Conservation (phyloP, 2,888 invertebrate genomes). For the Watsonalla cultraria region DNA sequence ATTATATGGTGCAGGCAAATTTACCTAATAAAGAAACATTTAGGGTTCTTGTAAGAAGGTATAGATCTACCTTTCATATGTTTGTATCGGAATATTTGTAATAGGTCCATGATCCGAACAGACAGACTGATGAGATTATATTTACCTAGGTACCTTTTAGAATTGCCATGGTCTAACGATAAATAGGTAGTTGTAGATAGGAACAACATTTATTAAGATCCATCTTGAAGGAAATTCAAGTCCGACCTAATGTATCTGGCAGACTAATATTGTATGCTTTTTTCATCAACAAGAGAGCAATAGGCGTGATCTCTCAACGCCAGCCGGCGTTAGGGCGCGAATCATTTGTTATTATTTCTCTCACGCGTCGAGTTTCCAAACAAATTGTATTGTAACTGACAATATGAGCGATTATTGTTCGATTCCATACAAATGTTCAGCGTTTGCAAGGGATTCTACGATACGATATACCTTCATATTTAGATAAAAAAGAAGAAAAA, state of each 20-base stretch:
- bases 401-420: conserved; percentile 77
- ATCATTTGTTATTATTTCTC: conserved; percentile 78
- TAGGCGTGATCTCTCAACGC: conserved; percentile 78
- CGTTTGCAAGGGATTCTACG: conserved; percentile 22
- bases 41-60: too few relatives aligned
- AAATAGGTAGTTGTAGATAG: too few relatives aligned
- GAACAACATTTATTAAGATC: background rate
- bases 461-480: background rate
- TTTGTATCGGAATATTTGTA: too few relatives aligned
- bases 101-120: too few relatives aligned
- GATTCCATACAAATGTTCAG: conserved; percentile 64
- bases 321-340: conserved; percentile 76
- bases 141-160: too few relatives aligned
- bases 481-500: background rate
- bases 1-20: too few relatives aligned
- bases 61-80: too few relatives aligned
- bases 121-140: too few relatives aligned
- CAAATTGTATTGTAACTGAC: conserved; percentile 78
- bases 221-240: background rate
- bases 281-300: conserved; percentile 73
- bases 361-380: conserved; percentile 74
- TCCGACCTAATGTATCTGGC: conserved; percentile 16
- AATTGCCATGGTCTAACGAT: too few relatives aligned
- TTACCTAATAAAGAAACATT: too few relatives aligned
- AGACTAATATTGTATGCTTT: conserved; percentile 44